Evolutionary conservation across 2,888 invertebrate species (phyloP).

Genomic region (Ptilodon capucinus): DNA sequence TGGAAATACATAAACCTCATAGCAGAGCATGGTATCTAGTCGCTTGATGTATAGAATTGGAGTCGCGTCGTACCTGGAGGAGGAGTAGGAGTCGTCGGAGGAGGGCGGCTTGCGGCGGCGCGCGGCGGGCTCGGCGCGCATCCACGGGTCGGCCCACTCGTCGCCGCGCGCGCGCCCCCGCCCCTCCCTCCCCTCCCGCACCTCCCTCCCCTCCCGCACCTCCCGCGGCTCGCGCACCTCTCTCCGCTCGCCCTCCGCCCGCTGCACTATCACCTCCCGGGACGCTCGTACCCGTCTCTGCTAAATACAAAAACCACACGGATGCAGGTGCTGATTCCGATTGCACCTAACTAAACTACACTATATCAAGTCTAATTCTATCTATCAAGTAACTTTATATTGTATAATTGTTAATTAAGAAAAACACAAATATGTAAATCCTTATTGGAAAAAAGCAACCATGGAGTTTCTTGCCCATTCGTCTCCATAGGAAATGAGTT

Average conservation of each 20-base stretch:
- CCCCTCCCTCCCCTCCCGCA: conserved; percentile 44
- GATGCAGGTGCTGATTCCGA: no score
- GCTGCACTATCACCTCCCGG: conserved; percentile 88
- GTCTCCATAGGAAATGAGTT: no score
- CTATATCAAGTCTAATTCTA: no score
- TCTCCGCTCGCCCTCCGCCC: conserved; percentile 71
- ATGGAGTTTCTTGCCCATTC: no score
- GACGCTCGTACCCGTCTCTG: conserved; percentile 82
- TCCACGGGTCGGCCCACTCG: conserved; percentile 98
- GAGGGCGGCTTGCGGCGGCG: conserved; percentile 64
- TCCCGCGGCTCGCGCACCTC: conserved; percentile 78
- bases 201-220: conserved; percentile 34
- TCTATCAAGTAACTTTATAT: no score
- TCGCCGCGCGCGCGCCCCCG: conserved; percentile 84
- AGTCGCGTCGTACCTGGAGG: conserved; percentile 62
- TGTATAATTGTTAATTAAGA: no score
- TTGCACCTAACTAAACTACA: no score
- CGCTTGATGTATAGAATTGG: background rate
- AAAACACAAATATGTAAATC: no score
- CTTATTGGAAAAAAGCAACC: no score
- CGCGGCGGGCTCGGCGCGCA: conserved; percentile 83
- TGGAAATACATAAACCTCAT: no score
- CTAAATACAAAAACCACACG: background rate
- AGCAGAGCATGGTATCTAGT: background rate
- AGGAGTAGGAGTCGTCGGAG: conserved; percentile 74